Evolutionary conservation across 2,113 vertebrate genomes (phyloP), one percentile per base, ranked within the genome.

Genomic region (Leuciscus idus): DNA sequence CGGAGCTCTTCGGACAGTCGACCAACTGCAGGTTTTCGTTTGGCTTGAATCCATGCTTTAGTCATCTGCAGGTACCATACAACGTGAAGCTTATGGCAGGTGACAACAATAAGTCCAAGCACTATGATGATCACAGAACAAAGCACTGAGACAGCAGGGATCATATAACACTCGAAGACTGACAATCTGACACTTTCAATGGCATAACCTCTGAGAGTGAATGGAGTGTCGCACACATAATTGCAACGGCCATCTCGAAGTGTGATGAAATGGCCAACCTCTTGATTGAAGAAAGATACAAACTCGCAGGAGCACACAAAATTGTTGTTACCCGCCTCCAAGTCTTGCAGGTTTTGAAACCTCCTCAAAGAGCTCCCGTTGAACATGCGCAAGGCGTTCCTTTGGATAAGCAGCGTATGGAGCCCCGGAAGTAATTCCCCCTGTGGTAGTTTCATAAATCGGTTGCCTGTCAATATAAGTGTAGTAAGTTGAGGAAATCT

Each of bases 61-160:
- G 83, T 97, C 97, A 99, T 98, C 75, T 92, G 92, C 30, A 98
- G 13, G 88, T 98, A 99, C 98, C 98, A 99, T 48, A 97, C 26
- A 0, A 79, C 89, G 0, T 99, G 96, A 76, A 95, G 89, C 84
- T 88, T 95, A 90, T 95, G 87, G 73, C 94, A 95, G 0, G 95
- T 1, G 0, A 39, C 68, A 0, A 50, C 91, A 0, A 88, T 3
- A 39, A 93, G 2, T 4, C 93, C 43, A 30, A 92, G 77, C 0
- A 90, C 0, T 19, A 95, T 61, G 46, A 96, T 77, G 2, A 93
- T 83, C 70, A 86, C 9, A 0, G 87, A 88, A 7, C 96, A 98
- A 81, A 94, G 78, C 0, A 90, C 4, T 0, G 92, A 93, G 84
- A 97, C 94, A 0, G 96, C 23, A 1, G 94, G 84, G 8, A 87